Evolutionary conservation across 64 coral and sea anemone genomes (phyloP).

Genomic region (Astreopora myriophthalma): DNA sequence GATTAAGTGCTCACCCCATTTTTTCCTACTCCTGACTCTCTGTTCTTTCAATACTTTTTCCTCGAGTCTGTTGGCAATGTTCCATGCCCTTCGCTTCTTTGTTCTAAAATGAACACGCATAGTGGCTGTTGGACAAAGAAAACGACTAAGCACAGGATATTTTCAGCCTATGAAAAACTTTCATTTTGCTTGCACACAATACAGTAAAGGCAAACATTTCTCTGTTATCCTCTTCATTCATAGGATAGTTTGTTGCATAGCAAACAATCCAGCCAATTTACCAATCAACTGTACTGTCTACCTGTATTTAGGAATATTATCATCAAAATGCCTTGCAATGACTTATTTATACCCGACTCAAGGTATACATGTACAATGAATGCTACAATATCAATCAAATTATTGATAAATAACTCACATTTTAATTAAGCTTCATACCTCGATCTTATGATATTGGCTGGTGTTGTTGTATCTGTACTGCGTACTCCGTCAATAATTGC

Average conservation of each 20-base stretch:
- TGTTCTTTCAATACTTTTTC: neutral
- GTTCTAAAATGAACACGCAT: neutral
- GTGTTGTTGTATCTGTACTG: neutral
- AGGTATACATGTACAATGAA: neutral
- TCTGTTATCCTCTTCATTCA: neutral
- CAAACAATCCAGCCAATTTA: neutral
- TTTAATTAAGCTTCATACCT: neutral
- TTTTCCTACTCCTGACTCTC: neutral
- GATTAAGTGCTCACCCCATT: neutral
- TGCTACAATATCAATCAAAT: neutral
- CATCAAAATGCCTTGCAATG: neutral
- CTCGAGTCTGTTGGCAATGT: neutral
- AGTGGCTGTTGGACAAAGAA: neutral
- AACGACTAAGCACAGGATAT: neutral
- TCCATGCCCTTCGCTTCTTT: neutral
- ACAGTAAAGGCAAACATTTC: neutral
- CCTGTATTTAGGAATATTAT: neutral
- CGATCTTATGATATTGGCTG: neutral
- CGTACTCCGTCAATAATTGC: neutral
- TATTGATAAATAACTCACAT: neutral
- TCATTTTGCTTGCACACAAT: neutral
- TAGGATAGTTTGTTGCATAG: neutral
- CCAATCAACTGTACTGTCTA: neutral
- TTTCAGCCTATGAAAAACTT: neutral
- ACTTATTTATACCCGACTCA: neutral